A percentile compares a stretch with the other conserved stretches of the same genome.
Conservation (phyloP, 2,113 vertebrate species). For the Raphicerus campestris region DNA sequence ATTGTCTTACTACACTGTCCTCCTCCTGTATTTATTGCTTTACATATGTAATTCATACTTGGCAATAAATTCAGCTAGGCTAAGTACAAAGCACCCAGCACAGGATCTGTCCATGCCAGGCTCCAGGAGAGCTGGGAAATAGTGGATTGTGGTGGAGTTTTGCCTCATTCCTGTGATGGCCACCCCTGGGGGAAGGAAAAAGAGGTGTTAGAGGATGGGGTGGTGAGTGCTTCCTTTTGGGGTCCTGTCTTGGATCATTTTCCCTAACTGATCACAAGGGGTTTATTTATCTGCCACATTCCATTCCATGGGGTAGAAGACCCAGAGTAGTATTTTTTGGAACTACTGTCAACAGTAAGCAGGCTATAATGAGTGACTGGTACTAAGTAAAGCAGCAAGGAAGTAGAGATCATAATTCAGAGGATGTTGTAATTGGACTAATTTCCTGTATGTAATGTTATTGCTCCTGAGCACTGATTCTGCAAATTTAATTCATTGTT, state of each 20-base stretch:
- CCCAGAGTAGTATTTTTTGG: background rate
- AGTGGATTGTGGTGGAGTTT: background rate
- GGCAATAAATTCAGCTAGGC: background rate
- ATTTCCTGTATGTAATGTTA: constrained; percentile 79
- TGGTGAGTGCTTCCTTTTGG: background rate
- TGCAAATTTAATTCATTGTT: constrained; percentile 63
- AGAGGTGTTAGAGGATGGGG: background rate
- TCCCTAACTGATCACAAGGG: background rate
- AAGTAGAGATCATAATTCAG: constrained; percentile 63
- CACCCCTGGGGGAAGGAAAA: background rate
- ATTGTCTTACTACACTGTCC: background rate
- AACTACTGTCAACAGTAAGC: background rate
- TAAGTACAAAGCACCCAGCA: background rate
- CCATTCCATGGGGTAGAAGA: background rate
- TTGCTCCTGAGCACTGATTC: constrained; percentile 50
- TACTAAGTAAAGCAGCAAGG: constrained; percentile 24
- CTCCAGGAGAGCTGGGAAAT: background rate
- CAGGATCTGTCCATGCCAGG: background rate
- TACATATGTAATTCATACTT: background rate
- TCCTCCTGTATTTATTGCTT: background rate
- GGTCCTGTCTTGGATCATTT: background rate
- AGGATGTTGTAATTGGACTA: constrained; percentile 78
- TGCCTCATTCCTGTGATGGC: background rate
- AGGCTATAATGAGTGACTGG: background rate
- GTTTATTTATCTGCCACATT: background rate